Evolutionary conservation across 2,113 vertebrate species (phyloP), one percentile per base, ranked within the genome.

Genomic region (Sarotherodon lohbergeri): DNA sequence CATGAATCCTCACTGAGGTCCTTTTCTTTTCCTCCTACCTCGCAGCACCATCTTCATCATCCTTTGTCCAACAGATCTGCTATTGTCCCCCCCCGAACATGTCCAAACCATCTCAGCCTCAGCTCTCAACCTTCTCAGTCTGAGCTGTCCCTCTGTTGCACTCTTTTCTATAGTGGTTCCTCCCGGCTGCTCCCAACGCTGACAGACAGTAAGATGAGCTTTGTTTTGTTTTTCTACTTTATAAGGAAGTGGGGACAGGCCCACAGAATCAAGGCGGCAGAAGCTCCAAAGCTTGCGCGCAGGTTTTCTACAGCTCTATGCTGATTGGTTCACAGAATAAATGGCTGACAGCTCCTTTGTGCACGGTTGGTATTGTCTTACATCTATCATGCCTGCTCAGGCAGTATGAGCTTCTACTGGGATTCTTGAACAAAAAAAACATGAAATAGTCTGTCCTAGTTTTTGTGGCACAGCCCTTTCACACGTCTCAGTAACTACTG

Each of bases 341-440:
- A 57, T 36, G 9, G 9, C 24, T 36, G 22, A 71, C 17, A n/a
- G 13, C 14, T 16, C 2, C 41, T 66, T 41, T 24, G 27, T 57
- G 22, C 3, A 54, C 9, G 4, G 34, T 22, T 10, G 27, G 36
- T 9, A 46, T 66, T 68, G n/a, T 24, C 9, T 81, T n/a, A 73
- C 63, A 0, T 22, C 54, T 7, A 17, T 41, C 1, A 16, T 52
- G 29, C 66, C 13, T 61, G 66, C 73, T 86, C 5, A 24, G 73
- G 89, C 11, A 32, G 85, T 12, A 78, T 66, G 63, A 86, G 32
- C 79, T 41, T 89, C 81, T 8, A 2, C 7, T 9, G 63, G 36
- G 54, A 88, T 12, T 71, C 4, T 57, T 19, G n/a, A 9, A 83
- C 32, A 82, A 88, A 91, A 88, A 91, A 82, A 9, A 61, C n/a